Evolutionary conservation across 2,113 vertebrate species (phyloP), one percentile per base, ranked within the genome.

Genomic region (Octodon degus): DNA sequence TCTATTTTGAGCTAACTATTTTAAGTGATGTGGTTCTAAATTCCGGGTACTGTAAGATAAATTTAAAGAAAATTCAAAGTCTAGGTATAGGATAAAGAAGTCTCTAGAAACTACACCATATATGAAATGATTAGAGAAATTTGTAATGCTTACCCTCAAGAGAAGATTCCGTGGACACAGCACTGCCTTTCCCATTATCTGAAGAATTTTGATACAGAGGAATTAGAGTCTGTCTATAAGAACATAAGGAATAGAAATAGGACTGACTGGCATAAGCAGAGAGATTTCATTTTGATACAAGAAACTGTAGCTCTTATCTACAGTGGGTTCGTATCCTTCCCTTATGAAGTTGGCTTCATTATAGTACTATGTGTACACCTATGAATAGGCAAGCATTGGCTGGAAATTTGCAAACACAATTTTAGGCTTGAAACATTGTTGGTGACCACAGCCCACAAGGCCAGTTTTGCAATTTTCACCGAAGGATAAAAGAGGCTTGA

Each of bases 1-100:
- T 97, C 88, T 92, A 62, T 93, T 95, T 90, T 90, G 34, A 85
- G 24, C 27, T 86, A 72, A 58, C 50, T 83, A 68, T 85, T 96
- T 92, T 79, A 93, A 92, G 37, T 92, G 47, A 25, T 80, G 19
- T 68, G 37, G 16, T 84, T 83, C 43, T 94, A 91, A 83, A 11
- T 93, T 96, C 43, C 43, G 12, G 9, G 17, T 47, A 79, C 37
- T 86, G 3, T 55, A 63, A 83, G 37, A 96, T 1, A 4, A 55
- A 88, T 86, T 92, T 93, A 62, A 93, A 90, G 43, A 34, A 95
- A 93, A 77, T 67, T 86, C 53, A 88, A 95, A 95, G 24, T 11
- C 62, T 81, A 43, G 20, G 37, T 62, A 79, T 16, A 76, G 19
- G 34, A 82, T 67, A n/a, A 94, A 53, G 30, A 72, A 55, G 43